Base-by-base conservation (phyloP, 2,797 vertebrate species). In the Myotis pilosus region DNA sequence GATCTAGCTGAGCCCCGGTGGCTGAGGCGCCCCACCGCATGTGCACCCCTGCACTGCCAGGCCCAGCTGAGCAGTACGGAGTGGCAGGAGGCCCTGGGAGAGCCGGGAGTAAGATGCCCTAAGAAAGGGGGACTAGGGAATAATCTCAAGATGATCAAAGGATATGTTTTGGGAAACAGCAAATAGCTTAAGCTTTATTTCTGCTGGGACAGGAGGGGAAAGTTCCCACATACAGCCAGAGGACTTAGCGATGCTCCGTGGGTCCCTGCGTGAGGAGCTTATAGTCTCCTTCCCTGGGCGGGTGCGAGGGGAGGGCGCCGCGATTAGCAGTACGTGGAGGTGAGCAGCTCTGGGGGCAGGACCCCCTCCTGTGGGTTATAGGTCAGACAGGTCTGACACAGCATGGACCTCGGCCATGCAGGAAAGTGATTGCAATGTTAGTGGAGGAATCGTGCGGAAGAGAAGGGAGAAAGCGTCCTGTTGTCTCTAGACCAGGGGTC, bases 11-110 rank as follows among this genome's bases (percentile, higher is more conserved):
- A 69, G 16, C 57, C 9, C 0, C 19, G 0, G 17, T 20, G 64
- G 38, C 33, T 0, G 2, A 71, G 38, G 62, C 0, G 0, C 28
- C 20, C 6, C 30, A 7, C 8, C 17, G 12, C 5, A 6, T 8
- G 2, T 0, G 1, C 16, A 12, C 47, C 51, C 25, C 15, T 28
- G 4, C 44, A 3, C 33, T 5, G 28, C 74, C 30, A 49, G 82
- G 25, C 82, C 36, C 44, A 0, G 13, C 13, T n/a, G 25, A 8
- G 16, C 15, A 47, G 7, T 4, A 0, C 0, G 2, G 66, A 33
- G 57, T 9, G n/a, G 11, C n/a, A 22, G 47, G 60, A 41, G 36
- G 47, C 15, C 19, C 33, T n/a, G 8, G 62, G 23, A 30, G 36
- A 76, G n/a, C 49, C 23, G 1, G 55, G n/a, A 49, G 25, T 49